Conservation (phyloP, 2,888 invertebrate genomes). For the Thumatha senex region DNA sequence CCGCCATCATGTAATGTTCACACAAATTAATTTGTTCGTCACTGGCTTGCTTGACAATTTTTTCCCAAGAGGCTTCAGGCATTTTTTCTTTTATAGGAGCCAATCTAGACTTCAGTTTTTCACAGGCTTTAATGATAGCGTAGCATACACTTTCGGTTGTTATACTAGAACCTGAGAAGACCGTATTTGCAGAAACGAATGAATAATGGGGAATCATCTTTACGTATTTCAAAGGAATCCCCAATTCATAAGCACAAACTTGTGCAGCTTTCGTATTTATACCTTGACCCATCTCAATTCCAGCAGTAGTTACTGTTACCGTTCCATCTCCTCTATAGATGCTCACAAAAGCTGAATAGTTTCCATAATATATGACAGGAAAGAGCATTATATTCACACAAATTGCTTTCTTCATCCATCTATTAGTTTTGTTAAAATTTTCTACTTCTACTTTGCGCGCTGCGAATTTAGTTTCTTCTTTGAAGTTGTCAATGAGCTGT, state of each 20-base stretch:
- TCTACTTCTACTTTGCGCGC: constrained; percentile 73
- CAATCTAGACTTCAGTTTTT: constrained; percentile 80
- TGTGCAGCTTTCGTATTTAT: constrained; percentile 91
- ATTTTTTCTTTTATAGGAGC: constrained; percentile 76
- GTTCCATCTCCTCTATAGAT: constrained; percentile 88
- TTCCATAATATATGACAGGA: constrained; percentile 80
- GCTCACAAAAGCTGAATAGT: constrained; percentile 84
- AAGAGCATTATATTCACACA: constrained; percentile 87
- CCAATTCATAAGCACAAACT: constrained; percentile 88
- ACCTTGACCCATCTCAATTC: constrained; percentile 91
- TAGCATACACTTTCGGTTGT: constrained; percentile 85
- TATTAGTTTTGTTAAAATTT: constrained; percentile 85
- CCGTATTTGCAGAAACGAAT: constrained; percentile 84
- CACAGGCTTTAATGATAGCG: constrained; percentile 84
- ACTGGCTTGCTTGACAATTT: constrained; percentile 81
- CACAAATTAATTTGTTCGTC: constrained; percentile 82
- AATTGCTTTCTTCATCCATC: constrained; percentile 90
- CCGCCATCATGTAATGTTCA: constrained; percentile 84
- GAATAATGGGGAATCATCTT: constrained; percentile 84
- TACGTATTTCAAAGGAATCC: constrained; percentile 85
- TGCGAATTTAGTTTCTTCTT: constrained; percentile 80
- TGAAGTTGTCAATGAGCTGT: constrained; percentile 80
- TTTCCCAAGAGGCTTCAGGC: constrained; percentile 81
- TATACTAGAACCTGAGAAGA: constrained; percentile 86
- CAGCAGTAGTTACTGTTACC: constrained; percentile 87